phyloP scores from a whole-genome alignment of 2,888 invertebrate genomes.

The Protonemura montana region DNA sequence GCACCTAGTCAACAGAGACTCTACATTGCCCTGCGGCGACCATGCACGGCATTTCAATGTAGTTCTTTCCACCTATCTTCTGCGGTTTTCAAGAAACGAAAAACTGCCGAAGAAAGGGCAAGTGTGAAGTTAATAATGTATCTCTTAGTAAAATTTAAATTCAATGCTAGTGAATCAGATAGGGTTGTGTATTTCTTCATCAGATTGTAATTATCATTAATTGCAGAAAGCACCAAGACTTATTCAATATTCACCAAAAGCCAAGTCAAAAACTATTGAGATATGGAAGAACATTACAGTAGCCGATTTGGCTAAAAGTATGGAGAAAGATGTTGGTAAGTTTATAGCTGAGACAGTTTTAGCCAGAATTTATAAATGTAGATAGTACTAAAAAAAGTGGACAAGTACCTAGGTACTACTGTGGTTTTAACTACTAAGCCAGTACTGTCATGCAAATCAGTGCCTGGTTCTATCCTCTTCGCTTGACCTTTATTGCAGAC shows the following conservation, averaged over 20 bases:
- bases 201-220: constrained; percentile 37
- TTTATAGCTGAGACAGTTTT: background rate
- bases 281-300: constrained; percentile 87
- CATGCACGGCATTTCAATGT: constrained; percentile 45
- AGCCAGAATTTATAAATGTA: constrained; percentile 48
- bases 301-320: constrained; percentile 71
- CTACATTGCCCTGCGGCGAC: background rate
- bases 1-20: background rate
- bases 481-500: constrained; percentile 60
- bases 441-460: no score
- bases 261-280: constrained; percentile 65
- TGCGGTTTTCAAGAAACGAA: constrained; percentile 65
- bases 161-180: no score
- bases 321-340: constrained; percentile 71
- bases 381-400: background rate
- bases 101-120: constrained; percentile 71
- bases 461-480: no score
- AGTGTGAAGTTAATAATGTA: constrained; percentile 43
- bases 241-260: constrained; percentile 69
- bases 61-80: constrained; percentile 57
- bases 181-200: no score
- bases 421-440: no score
- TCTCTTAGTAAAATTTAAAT: background rate
- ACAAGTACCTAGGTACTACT: no score
- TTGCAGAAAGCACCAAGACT: constrained; percentile 63